Conservation (phyloP, 2,797 vertebrate genomes). For the Geotrypetes seraphini region DNA sequence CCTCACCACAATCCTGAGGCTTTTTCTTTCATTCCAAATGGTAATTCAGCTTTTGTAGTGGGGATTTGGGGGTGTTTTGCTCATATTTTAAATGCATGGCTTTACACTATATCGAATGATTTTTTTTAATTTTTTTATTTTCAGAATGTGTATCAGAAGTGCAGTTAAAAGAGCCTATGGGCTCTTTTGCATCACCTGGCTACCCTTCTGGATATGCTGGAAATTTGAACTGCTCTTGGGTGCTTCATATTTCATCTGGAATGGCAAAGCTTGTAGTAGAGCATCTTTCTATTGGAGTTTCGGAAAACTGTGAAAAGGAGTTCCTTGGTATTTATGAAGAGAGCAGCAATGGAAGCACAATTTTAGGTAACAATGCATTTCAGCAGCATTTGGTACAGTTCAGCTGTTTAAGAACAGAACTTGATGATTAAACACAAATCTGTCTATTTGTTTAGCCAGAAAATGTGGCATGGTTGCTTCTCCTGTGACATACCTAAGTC, state of each 20-base stretch:
- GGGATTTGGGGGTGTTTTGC: too few species aligned
- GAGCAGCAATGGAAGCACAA: not conserved
- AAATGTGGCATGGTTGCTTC: fast-evolving
- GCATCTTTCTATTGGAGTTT: slow-evolving; percentile 2
- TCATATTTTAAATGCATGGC: too few species aligned
- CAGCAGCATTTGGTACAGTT: not conserved
- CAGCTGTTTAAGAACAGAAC: too few species aligned
- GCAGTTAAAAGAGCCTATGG: not conserved
- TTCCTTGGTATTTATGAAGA: slow-evolving; percentile 16
- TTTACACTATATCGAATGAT: too few species aligned
- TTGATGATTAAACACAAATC: too few species aligned
- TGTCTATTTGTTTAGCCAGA: not conserved
- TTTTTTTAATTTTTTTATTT: slow-evolving; percentile 14
- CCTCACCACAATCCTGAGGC: too few species aligned
- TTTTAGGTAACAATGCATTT: not conserved
- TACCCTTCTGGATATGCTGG: not conserved
- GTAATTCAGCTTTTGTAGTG: too few species aligned
- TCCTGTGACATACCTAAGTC: not conserved
- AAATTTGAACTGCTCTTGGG: slow-evolving; percentile 6
- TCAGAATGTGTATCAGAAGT: slow-evolving; percentile 2
- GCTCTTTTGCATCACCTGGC: slow-evolving; percentile 10
- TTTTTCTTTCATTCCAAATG: too few species aligned
- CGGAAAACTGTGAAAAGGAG: not conserved
- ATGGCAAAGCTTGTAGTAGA: slow-evolving; percentile 10
- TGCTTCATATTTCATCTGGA: not conserved